phyloP scores from a whole-genome alignment of 2,797 vertebrate genomes.

The Dicrostonyx torquatus region DNA sequence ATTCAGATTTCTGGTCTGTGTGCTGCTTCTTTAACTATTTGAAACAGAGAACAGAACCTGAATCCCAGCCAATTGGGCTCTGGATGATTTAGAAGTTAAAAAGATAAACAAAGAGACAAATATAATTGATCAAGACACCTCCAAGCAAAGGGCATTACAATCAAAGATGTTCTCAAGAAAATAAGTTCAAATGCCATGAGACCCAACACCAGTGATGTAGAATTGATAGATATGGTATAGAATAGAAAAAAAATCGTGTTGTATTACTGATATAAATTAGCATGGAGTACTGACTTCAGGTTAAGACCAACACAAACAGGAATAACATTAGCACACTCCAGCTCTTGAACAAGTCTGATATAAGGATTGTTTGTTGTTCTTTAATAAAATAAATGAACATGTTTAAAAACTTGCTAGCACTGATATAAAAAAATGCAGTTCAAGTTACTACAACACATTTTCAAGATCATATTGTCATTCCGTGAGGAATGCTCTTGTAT shows the following conservation, averaged over 20 bases:
- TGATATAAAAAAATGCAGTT: not conserved
- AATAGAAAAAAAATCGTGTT: not conserved
- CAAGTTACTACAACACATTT: not conserved
- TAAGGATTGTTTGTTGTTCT: not conserved
- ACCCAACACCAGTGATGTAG: not conserved
- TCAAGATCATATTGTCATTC: not conserved
- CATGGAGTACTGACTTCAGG: not conserved
- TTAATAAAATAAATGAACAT: not conserved
- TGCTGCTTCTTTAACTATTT: not conserved
- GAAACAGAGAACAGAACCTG: not conserved
- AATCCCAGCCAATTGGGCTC: not conserved
- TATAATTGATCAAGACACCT: not conserved
- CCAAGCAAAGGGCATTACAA: not conserved
- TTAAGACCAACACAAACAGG: not conserved
- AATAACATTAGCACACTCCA: not conserved
- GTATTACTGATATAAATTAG: slow-evolving; percentile 5
- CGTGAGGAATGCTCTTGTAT: not conserved
- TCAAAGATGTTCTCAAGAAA: slow-evolving; percentile 33
- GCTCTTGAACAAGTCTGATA: not conserved
- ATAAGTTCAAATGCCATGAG: not conserved
- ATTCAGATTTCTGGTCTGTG: not conserved
- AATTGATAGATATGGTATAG: not conserved
- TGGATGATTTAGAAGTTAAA: not conserved
- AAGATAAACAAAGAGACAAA: not conserved
- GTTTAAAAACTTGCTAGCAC: not conserved